Evolutionary conservation across 2,888 invertebrate genomes (phyloP), one percentile per base, ranked within the genome.

Genomic region (Crocallis elinguaria): DNA sequence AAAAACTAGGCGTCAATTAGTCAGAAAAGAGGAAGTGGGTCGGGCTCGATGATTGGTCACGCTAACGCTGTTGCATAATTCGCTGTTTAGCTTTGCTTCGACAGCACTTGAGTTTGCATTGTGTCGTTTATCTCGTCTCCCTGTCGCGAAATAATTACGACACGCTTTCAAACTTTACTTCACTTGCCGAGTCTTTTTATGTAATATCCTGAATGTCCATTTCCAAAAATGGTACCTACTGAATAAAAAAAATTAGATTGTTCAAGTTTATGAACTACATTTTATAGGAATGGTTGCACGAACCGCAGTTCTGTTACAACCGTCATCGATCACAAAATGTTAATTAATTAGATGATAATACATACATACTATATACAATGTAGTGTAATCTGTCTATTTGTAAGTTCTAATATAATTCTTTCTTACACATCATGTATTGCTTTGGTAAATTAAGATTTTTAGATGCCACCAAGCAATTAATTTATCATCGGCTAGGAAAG

Each of bases 161-260:
- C 62, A 72, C 72, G 71, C 73, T 77, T 75, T 76, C 72, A 52
- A 68, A 64, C 64, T 61, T 69, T 68, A 69, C 65, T 55, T 51
- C 60, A 65, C 57, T 19, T n/a, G n/a, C 19, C 14, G 42, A 38
- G 25, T 67, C 62, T 59, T 52, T 55, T 61, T 61, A 57, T 27
- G 25, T 27, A 41, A 25, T 43, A 43, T 19, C 17, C 25, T 19
- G 11, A 17, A 44, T 27, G 25, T 36, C 11, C 27, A 27, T 27
- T 5, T 8, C 23, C 1, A 23, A 8, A 8, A 23, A 23, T 6
- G 2, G 1, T 3, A 6, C 8, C 6, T 8, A 5, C 1, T 8
- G 7, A 8, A 23, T 1, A 23, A 5, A 23, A 23, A 23, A 8
- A 8, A 4, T 23, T 6, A 2, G 6, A 2, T 23, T 3, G n/a